phyloP scores from a whole-genome alignment of 2,888 invertebrate species.

The Cerceris ruficornis region DNA sequence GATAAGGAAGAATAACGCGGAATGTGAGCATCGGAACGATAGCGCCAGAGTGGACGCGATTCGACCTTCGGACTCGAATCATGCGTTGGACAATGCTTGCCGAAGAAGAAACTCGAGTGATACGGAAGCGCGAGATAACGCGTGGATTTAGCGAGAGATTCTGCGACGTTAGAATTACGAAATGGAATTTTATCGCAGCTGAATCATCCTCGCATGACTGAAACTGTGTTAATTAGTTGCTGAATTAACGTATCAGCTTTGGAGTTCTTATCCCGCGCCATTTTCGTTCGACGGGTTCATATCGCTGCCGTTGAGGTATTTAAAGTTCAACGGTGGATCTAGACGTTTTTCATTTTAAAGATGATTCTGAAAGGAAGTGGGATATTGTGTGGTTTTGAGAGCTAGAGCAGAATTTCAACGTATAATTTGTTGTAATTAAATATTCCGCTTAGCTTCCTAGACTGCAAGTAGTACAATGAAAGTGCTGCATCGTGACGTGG shows the following conservation, averaged over 20 bases:
- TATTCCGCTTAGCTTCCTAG: too few relatives aligned
- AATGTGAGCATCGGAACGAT: constrained; percentile 21
- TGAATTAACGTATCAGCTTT: constrained; percentile 14
- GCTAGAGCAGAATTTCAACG: too few relatives aligned
- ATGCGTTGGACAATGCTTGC: constrained; percentile 47
- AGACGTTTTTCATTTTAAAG: too few relatives aligned
- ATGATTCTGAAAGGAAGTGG: too few relatives aligned
- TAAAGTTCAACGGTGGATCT: neutral
- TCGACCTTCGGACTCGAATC: constrained; percentile 62
- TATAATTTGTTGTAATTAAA: too few relatives aligned
- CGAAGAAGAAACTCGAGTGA: constrained; percentile 21
- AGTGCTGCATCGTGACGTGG: too few relatives aligned
- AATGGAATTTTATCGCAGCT: constrained; percentile 25
- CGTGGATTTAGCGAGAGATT: constrained; percentile 12
- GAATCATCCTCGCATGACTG: constrained; percentile 34
- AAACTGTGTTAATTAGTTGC: constrained; percentile 40
- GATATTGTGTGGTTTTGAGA: too few relatives aligned
- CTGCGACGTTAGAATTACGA: constrained; percentile 35
- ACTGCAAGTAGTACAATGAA: too few relatives aligned
- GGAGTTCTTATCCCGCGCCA: neutral
- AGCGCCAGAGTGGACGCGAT: constrained; percentile 8
- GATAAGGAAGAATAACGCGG: constrained; percentile 39
- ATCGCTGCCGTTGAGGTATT: neutral
- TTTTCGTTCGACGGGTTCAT: neutral
- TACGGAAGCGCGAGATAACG: constrained; percentile 34